Base-by-base conservation (phyloP, 2,888 invertebrate species). In the Thymelicus acteon region DNA sequence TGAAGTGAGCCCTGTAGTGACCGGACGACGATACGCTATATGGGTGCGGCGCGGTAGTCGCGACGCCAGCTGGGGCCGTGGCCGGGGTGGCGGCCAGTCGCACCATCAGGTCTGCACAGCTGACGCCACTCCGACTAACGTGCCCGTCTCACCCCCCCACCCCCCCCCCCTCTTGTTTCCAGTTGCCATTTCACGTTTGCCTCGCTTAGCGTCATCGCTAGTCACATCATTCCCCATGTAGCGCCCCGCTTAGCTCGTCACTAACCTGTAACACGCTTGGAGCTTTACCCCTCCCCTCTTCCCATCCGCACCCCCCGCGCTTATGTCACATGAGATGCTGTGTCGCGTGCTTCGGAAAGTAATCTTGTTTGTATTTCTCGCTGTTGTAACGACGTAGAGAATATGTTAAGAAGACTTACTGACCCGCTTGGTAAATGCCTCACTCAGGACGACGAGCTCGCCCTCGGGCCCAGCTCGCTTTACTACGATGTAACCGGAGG, bases 401-500 rank as follows among this genome's bases (percentile, higher is more conserved):
- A 86, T 89, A 86, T 89, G 85, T 90, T 85, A 86, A 88, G 88
- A 86, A 89, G 87, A 90, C 86, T 89, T 86, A 92, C 92, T 91
- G 91, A 91, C 86, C 87, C 92, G 91, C 91, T 92, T 91, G 90
- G 90, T 91, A 89, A 89, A 90, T 92, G 90, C 90, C 88, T 90
- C 90, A 89, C 91, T 85, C 91, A 93, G 93, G 93, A 93, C 88
- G 93, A 93, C 88, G 93, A 93, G 88, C 90, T 92, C 87, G 93
- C 90, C 78, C 89, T 93, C 88, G 92, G 92, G 84, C 89, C 92
- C 88, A 90, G 92, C 90, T 92, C 93, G 88, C 93, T 91, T 86
- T 93, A 92, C 93, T 92, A 93, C 93, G 92, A 93, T 87, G 88
- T 93, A 89, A 90, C 92, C 85, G 93, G 93, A 92, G 93, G 93